Evolutionary conservation across 2,888 invertebrate species (phyloP), one percentile per base, ranked within the genome.

Genomic region (Acholoe squamosa): DNA sequence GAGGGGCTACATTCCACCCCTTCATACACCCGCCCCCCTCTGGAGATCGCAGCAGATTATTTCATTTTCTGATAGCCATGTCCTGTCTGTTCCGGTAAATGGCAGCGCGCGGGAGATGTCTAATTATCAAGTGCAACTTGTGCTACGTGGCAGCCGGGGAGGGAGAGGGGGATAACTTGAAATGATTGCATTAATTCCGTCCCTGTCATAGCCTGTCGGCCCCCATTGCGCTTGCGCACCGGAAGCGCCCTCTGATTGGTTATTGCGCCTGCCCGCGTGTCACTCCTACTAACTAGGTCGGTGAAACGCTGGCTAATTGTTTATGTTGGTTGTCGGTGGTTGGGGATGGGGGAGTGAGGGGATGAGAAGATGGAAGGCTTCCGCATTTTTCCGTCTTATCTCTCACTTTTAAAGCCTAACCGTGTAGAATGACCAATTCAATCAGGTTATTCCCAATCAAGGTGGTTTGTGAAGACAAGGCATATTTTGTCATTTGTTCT

Each of bases 131-230:
- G 31, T 54, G 54, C 86, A 86, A 86, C 54, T 86, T 86, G 86
- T 52, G 56, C 86, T 56, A 54, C 56, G 86, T 54, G 86, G 28
- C 86, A 86, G 25, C 19, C 28, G 25, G 22, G 51, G 86, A 34
- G 43, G 3, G 52, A 1, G 52, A 34, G 22, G 25, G 54, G 54
- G 86, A 86, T 86, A 86, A 86, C 86, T 86, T 54, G 86, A 54
- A 86, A 86, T 86, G 86, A 86, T 86, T 86, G 86, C 52, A 86
- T 86, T 86, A 86, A 86, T 86, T 86, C 86, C 19, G 86, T 31
- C 25, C 86, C 31, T 28, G 86, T 86, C 86, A 86, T 54, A 52
- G 86, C 31, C 86, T 54, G 86, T 86, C 86, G 54, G 14, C 86
- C 16, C 86, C 52, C 28, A 33, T 84, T 31, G 31, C n/a, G 61